Conservation (phyloP, 1,140 invertebrate species). For the Leptoteleia sp. region DNA sequence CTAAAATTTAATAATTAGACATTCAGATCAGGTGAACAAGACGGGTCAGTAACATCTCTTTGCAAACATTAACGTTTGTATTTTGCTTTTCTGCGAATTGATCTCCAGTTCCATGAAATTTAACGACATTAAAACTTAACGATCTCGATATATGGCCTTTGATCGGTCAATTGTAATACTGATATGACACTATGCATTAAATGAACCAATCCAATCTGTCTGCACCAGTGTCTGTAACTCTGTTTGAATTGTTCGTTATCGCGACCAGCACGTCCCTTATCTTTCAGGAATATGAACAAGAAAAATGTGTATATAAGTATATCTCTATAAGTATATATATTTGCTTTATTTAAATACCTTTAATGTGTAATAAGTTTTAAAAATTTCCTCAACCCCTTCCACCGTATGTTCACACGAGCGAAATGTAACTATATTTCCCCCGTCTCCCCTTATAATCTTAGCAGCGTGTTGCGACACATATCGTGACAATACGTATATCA, state of each 20-base stretch:
- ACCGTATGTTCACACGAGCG: no score
- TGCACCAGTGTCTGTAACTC: conserved; percentile 11
- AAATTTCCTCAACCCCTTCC: no score
- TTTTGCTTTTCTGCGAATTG: no score
- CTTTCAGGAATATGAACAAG: conserved; percentile 54
- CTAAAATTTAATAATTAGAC: no score
- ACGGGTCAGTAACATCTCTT: no score
- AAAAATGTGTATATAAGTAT: conserved; percentile 56
- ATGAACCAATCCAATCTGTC: conserved; percentile 21
- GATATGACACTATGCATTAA: conserved; percentile 32
- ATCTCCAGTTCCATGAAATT: no score
- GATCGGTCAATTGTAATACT: conserved; percentile 18
- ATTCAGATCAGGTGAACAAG: no score
- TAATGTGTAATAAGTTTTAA: conserved; percentile 61
- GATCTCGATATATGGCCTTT: conserved; percentile 9
- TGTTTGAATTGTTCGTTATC: conserved; percentile 28
- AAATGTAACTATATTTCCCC: no score
- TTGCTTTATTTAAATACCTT: conserved; percentile 55
- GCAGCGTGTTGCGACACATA: no score
- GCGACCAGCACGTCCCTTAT: conserved; percentile 55
- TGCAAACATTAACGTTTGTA: no score
- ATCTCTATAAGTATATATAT: conserved; percentile 57
- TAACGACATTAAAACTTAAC: conserved; percentile 31
- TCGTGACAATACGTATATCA: no score
- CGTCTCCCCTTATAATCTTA: no score